Evolutionary conservation across 2,797 vertebrate genomes (phyloP).

Genomic region (Macroramphosus scolopax): DNA sequence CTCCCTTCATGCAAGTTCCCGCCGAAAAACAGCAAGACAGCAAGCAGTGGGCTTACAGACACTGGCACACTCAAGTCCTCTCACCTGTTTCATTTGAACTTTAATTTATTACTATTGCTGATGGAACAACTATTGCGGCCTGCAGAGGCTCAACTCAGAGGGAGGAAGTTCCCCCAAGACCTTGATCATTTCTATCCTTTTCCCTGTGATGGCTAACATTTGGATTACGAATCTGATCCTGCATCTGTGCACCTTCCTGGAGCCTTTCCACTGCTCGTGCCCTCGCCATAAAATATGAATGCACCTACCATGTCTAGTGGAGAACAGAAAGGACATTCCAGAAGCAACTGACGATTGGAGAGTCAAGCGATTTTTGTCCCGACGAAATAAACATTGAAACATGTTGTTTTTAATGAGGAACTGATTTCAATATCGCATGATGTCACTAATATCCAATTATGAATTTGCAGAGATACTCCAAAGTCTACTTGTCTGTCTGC

Average conservation of each 20-base stretch:
- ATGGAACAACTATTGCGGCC: conserved; percentile 28
- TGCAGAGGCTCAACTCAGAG: conserved; percentile 24
- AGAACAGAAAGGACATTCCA: conserved; percentile 21
- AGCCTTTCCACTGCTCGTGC: conserved; percentile 21
- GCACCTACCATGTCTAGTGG: conserved; percentile 58
- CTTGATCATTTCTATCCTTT: conserved; percentile 21
- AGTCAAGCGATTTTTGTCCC: conserved; percentile 12
- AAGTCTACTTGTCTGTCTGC: conserved; percentile 76
- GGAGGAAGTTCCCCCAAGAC: conserved; percentile 20
- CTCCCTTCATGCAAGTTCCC: conserved; percentile 44
- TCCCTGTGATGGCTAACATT: conserved; percentile 29
- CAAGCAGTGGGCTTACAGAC: conserved; percentile 39
- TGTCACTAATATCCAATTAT: conserved; percentile 73
- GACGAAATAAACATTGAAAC: conserved; percentile 16
- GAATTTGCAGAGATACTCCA: conserved; percentile 78
- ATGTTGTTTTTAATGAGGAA: conserved; percentile 59
- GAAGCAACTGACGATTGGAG: conserved; percentile 20
- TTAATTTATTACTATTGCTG: conserved; percentile 32
- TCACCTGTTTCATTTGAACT: conserved; percentile 32
- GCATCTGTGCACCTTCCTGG: conserved; percentile 42
- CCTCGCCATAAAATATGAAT: conserved; percentile 8
- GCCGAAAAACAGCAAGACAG: conserved; percentile 44
- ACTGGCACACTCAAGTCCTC: conserved; percentile 23
- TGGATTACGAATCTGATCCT: conserved; percentile 39
- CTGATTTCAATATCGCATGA: conserved; percentile 80